Base-by-base conservation (phyloP, 2,888 invertebrate species). In the Carterocephalus palaemon region DNA sequence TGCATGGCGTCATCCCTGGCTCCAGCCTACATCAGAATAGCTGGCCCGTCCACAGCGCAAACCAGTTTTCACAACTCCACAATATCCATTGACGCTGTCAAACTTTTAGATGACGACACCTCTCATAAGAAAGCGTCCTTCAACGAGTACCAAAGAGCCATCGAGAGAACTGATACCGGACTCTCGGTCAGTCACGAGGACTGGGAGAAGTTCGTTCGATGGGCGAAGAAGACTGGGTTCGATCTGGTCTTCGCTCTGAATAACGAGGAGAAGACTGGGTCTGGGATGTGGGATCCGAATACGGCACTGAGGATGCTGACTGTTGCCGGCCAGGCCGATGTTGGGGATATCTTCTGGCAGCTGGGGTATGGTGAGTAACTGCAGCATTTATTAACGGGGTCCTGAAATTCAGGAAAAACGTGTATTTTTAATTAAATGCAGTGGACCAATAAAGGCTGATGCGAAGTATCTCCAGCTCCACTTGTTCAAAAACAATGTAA, bases 21-120 rank as follows among this genome's bases (percentile, higher is more conserved):
- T 0, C 94, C 95, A 1, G 91, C 93, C 0, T 93, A 90, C 70
- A 72, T 95, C 2, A 89, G 94, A 38, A 87, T 95, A 29, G 91
- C 92, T 9, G 94, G 94, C 0, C 91, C 92, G 0, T 89, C 89
- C 37, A 91, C 90, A 1, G 75, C 88, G 1, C 75, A 73, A 37
- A 74, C 89, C 49, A 64, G 67, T 8, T 83, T 86, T 60, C 63
- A 67, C 40, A 85, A 85, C 56, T 60, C 71, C 2, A 76, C 75
- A 13, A 69, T 84, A 6, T 57, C 70, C 16, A 69, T 83, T 24
- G 67, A 49, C 36, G 46, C 52, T 52, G 41, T 51, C 3, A 41
- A 51, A 17, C 23, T 50, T 22, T 50, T 56, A 31, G 52, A 50
- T 22, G 54, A 52, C 4, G 47, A 32, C 51, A 13, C 52, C 46